Conservation (phyloP, 2,888 invertebrate genomes). For the Yponomeuta evonymella region DNA sequence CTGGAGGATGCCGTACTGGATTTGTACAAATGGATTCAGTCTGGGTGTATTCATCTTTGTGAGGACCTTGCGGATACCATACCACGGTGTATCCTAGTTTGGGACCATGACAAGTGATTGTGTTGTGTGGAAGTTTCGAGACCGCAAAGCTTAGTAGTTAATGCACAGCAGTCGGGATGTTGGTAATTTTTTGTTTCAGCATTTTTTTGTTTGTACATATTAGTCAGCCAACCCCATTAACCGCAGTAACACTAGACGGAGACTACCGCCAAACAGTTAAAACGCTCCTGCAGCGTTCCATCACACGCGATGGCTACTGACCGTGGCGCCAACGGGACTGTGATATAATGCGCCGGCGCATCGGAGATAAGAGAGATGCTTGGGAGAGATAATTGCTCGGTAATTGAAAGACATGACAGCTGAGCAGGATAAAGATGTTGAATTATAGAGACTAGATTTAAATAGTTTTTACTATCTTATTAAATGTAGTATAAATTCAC, state of each 20-base stretch:
- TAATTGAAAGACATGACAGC: background rate
- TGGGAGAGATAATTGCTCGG: background rate
- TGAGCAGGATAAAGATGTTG: background rate
- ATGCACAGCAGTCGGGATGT: too few relatives aligned
- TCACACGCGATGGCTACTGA: slow-evolving; percentile 12
- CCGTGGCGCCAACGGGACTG: slow-evolving; percentile 9
- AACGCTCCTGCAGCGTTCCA: background rate
- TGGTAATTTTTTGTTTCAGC: too few relatives aligned
- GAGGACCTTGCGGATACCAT: too few relatives aligned
- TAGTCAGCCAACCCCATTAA: background rate
- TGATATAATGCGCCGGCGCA: background rate
- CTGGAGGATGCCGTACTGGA: too few relatives aligned
- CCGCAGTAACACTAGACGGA: background rate
- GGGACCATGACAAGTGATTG: too few relatives aligned
- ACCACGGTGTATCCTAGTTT: too few relatives aligned
- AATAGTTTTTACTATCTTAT: background rate
- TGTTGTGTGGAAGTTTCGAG: too few relatives aligned
- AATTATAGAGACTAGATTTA: background rate
- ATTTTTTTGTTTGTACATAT: too few relatives aligned
- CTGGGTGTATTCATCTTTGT: too few relatives aligned
- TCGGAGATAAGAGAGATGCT: background rate
- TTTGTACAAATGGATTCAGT: too few relatives aligned
- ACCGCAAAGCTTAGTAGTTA: too few relatives aligned
- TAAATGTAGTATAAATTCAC: too few relatives aligned
- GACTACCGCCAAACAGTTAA: background rate